Evolutionary conservation across 2,888 invertebrate genomes (phyloP).

Genomic region (Limnephilus rhombicus): DNA sequence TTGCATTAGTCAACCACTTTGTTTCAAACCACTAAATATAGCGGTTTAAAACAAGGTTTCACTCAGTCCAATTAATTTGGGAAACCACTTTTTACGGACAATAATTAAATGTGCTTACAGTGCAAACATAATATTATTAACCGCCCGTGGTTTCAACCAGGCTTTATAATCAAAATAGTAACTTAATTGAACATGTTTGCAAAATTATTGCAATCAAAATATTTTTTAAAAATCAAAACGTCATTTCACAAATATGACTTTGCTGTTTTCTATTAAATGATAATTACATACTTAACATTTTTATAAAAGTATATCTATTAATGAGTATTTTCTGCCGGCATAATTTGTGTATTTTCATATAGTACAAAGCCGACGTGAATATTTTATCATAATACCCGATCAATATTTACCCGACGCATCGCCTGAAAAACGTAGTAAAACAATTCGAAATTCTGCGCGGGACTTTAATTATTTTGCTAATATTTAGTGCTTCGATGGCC

Average conservation of each 20-base stretch:
- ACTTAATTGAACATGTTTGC: background rate
- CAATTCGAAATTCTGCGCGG: background rate
- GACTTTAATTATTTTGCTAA: background rate
- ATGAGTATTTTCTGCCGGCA: too few relatives aligned
- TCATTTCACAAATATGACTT: background rate
- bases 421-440: background rate
- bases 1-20: background rate
- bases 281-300: too few relatives aligned
- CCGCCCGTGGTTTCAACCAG: background rate
- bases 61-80: background rate
- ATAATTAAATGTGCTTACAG: background rate
- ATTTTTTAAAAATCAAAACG: background rate
- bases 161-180: background rate
- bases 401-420: background rate
- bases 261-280: background rate
- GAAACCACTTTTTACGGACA: background rate
- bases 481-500: background rate
- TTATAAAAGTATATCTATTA: too few relatives aligned
- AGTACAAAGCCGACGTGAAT: background rate
- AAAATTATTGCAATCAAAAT: background rate
- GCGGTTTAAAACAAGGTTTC: background rate
- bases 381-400: background rate
- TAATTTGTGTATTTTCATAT: background rate
- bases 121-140: background rate
- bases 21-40: background rate